Percentiles rank a stretch among this genome's conserved stretches.
Conservation (phyloP, 2,113 vertebrate species). For the Nothoprocta perdicaria region DNA sequence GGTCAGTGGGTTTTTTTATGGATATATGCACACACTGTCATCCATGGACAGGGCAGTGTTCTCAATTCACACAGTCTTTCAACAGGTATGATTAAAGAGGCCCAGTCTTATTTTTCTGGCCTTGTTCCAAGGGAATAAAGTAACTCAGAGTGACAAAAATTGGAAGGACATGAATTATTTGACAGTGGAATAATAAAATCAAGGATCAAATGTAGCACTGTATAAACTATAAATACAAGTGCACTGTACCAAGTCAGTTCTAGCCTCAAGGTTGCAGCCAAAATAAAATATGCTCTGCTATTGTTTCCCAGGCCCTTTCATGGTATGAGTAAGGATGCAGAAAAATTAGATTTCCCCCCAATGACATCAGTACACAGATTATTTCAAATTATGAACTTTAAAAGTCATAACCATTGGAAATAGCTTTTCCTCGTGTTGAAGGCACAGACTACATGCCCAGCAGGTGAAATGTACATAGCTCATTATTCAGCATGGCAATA, state of each 20-base stretch:
- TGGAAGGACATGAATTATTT: neutral
- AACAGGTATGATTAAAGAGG: neutral
- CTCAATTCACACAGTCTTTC: neutral
- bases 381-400: neutral
- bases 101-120: neutral
- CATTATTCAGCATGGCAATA: neutral
- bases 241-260: neutral
- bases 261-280: neutral
- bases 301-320: neutral
- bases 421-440: neutral
- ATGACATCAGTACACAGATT: neutral
- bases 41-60: rapidly evolving
- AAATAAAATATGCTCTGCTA: neutral
- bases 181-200: neutral
- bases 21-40: neutral
- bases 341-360: neutral
- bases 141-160: neutral
- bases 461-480: neutral
- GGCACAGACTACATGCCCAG: neutral
- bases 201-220: neutral
- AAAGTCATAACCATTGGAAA: neutral
- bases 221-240: neutral
- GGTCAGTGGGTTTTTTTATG: neutral
- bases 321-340: neutral
- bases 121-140: neutral